phyloP scores from a whole-genome alignment of 2,797 vertebrate species.

The Remorina albescens region DNA sequence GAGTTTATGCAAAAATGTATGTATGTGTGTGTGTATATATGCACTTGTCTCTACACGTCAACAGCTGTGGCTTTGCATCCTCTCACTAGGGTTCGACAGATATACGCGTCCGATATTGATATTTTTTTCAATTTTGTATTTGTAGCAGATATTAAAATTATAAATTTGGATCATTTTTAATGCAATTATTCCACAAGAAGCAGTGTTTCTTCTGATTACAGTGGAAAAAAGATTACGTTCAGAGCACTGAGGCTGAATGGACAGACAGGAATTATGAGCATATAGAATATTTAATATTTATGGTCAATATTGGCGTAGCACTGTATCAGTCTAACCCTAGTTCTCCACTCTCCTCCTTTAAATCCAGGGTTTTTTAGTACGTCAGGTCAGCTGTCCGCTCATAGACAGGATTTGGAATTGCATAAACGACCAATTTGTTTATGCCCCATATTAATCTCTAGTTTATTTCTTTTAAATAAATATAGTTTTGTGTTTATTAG shows the following conservation, averaged over 20 bases:
- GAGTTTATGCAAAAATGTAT: constrained; percentile 59
- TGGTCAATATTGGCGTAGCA: background rate
- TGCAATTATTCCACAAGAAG: background rate
- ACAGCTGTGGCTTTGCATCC: constrained; percentile 39
- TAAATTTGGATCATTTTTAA: constrained; percentile 25
- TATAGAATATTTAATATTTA: constrained; percentile 10
- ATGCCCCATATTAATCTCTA: background rate
- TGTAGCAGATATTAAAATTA: constrained; percentile 39
- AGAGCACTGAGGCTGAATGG: background rate
- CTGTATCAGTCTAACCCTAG: constrained; percentile 45
- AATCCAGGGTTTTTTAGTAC: constrained; percentile 35
- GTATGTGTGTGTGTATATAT: constrained; percentile 31
- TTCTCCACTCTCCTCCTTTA: constrained; percentile 7
- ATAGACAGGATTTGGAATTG: constrained; percentile 17
- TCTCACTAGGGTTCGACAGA: constrained; percentile 45
- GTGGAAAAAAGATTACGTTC: background rate
- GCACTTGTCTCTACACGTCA: constrained; percentile 26
- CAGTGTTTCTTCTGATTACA: background rate
- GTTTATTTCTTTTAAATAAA: background rate
- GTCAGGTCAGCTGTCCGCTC: constrained; percentile 38
- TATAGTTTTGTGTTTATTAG: constrained; percentile 3
- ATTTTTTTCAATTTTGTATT: constrained; percentile 55
- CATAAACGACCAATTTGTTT: constrained; percentile 1
- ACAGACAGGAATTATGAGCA: background rate
- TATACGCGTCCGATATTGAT: constrained; percentile 27